phyloP scores from a whole-genome alignment of 2,113 vertebrate genomes.

The Brachirus orientalis region DNA sequence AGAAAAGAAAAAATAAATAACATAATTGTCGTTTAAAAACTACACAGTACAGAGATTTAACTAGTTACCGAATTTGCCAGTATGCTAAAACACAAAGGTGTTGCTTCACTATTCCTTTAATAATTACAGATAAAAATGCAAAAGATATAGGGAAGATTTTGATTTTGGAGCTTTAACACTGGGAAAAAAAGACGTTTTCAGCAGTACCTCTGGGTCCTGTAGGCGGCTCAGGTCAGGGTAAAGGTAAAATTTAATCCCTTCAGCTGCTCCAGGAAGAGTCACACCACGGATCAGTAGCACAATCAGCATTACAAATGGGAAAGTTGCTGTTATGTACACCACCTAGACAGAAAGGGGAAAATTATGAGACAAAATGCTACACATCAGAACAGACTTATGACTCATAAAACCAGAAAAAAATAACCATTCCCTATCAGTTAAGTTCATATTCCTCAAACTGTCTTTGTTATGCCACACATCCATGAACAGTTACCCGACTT shows the following conservation, averaged over 20 bases:
- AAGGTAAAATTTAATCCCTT: constrained; percentile 98
- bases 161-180: background rate
- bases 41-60: no score
- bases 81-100: no score
- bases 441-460: no score
- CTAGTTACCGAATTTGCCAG: no score
- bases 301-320: constrained; percentile 97
- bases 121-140: no score
- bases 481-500: no score
- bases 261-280: constrained; percentile 94
- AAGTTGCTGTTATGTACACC: constrained; percentile 97
- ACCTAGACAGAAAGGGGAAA: constrained; percentile 67
- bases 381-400: background rate
- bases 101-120: no score
- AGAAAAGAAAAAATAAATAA: no score
- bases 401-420: background rate
- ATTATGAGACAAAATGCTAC: constrained; percentile 1
- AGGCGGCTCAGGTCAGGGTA: constrained; percentile 93
- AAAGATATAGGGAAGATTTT: no score
- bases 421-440: no score
- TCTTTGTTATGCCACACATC: no score
- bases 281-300: constrained; percentile 93
- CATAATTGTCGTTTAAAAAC: no score
- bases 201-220: constrained; percentile 91
- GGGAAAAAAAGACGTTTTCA: background rate